Evolutionary conservation across 2,888 invertebrate species (phyloP).

Genomic region (Rhagonycha lutea): DNA sequence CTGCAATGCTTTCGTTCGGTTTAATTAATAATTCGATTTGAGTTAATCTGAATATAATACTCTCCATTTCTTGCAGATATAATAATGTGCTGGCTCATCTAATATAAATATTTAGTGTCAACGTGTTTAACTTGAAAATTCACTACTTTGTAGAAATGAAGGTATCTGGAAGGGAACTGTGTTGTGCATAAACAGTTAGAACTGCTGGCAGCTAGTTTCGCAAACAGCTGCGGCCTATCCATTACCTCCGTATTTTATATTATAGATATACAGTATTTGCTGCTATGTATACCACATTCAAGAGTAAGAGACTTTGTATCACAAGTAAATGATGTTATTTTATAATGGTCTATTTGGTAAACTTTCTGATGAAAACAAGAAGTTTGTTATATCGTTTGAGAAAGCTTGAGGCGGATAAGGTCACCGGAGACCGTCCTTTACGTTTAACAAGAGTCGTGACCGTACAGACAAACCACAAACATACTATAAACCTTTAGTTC

Average conservation of each 20-base stretch:
- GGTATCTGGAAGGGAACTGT: slow-evolving; percentile 28
- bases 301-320: not conserved
- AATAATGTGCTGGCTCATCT: not conserved
- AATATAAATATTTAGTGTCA: slow-evolving; percentile 27
- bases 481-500: slow-evolving; percentile 21
- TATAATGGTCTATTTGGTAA: not conserved
- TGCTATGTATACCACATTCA: slow-evolving; percentile 6
- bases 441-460: slow-evolving; percentile 9
- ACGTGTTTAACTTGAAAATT: slow-evolving; percentile 31
- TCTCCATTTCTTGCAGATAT: not conserved
- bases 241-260: slow-evolving; percentile 36
- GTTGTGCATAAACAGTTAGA: slow-evolving; percentile 26
- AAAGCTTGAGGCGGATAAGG: slow-evolving; percentile 6
- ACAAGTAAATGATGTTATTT: not conserved
- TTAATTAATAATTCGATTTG: slow-evolving; percentile 17
- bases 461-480: slow-evolving; percentile 19
- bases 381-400: slow-evolving; percentile 3
- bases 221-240: slow-evolving; percentile 33
- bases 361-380: not conserved
- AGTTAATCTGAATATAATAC: slow-evolving; percentile 14
- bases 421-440: slow-evolving; percentile 14
- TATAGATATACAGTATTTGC: slow-evolving; percentile 30
- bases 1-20: slow-evolving; percentile 8
- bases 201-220: slow-evolving; percentile 14
- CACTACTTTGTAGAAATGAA: slow-evolving; percentile 1